A percentile compares a stretch with the other conserved stretches of the same genome.
phyloP scores from a whole-genome alignment of 2,888 invertebrate species.

The Callimorpha dominula region DNA sequence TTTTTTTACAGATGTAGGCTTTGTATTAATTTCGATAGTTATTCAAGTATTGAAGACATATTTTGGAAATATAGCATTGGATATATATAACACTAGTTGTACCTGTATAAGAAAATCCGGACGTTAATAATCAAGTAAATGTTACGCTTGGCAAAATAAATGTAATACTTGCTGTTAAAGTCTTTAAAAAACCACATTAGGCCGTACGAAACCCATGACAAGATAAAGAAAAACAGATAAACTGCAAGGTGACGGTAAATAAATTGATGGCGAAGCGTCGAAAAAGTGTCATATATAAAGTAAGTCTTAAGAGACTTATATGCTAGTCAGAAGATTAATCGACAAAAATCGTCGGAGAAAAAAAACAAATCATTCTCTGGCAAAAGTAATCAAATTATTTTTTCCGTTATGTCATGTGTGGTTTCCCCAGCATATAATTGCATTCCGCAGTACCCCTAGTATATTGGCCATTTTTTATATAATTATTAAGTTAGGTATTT shows the following conservation, averaged over 20 bases:
- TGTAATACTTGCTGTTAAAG: background rate
- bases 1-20: no score
- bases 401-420: background rate
- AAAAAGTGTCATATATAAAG: background rate
- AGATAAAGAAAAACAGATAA: background rate
- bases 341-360: background rate
- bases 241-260: background rate
- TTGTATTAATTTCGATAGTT: no score
- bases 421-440: background rate
- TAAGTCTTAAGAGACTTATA: background rate
- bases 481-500: no score
- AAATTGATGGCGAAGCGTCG: constrained; percentile 3
- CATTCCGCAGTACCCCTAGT: background rate
- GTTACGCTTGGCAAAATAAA: no score
- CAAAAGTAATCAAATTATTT: background rate
- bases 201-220: background rate
- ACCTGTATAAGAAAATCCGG: no score
- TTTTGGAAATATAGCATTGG: no score
- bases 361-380: background rate
- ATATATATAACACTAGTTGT: no score
- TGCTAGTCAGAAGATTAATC: constrained; percentile 9
- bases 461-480: background rate
- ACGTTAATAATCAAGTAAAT: background rate
- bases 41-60: no score
- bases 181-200: background rate